Evolutionary conservation across 2,888 invertebrate species (phyloP), one percentile per base, ranked within the genome.

Genomic region (Pterostichus niger): DNA sequence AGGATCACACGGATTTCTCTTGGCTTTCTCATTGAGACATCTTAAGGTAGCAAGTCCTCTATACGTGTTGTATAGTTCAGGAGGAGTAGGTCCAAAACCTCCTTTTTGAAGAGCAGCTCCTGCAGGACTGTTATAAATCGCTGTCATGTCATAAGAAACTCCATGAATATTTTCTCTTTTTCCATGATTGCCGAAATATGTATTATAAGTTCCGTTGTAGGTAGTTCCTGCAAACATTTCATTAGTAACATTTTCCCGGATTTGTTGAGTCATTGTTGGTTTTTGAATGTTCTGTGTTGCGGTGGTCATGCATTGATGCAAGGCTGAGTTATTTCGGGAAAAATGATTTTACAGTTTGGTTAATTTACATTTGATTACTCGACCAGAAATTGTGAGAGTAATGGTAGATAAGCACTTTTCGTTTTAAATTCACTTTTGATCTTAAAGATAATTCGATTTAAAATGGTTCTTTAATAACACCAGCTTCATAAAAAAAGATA

Each of bases 101-200:
- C 89, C 87, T 85, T 90, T 89, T 79, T 86, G 86, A 11, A 91
- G 86, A 11, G 89, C 88, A 77, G 86, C 86, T 71, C 90, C 90
- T 0, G 90, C 89, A 5, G 88, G 87, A 87, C 91, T 90, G 17
- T 89, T 87, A 71, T 87, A 86, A 1, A 92, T 88, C 0, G 89
- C 89, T 6, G 88, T 87, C 13, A 88, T 86, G 86, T 92, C 91
- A 86, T 92, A 92, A 0, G 85, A 71, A 11, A 89, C 88, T 17
- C 87, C 88, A 40, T 87, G 87, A 24, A 88, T 87, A 73, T 89
- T 89, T 40, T 88, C 87, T 84, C 87, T 86, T 15, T 54, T 82
- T 0, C 90, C 90, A 2, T 88, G 87, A 73, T 90, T 90, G 0
- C 91, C 91, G 84, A 89, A 90, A 85, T 91, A 91, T 3, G 88